phyloP scores from a whole-genome alignment of 2,797 vertebrate species.

The Thripadectes ignobilis region DNA sequence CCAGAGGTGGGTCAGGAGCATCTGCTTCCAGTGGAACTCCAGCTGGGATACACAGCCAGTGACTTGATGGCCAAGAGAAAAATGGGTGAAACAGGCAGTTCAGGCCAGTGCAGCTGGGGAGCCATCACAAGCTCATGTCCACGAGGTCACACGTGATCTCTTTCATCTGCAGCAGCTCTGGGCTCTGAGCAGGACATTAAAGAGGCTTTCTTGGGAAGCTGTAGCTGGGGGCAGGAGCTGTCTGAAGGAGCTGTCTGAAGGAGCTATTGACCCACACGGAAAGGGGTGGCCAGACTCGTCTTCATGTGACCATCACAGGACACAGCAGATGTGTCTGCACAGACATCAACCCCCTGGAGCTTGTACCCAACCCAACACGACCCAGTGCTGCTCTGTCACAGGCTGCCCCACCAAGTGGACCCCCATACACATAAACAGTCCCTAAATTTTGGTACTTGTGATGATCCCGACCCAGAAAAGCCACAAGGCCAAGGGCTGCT shows the following conservation, averaged over 20 bases:
- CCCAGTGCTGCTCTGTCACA: background rate
- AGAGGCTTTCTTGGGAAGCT: background rate
- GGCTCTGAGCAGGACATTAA: background rate
- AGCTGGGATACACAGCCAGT: background rate
- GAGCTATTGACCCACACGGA: background rate
- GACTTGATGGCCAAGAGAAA: background rate
- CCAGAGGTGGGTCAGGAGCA: background rate
- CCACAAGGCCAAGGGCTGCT: background rate
- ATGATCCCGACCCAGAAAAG: background rate
- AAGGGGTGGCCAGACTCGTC: accelerated
- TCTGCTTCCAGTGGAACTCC: background rate
- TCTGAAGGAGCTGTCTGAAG: conserved; percentile 1
- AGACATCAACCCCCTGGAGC: background rate
- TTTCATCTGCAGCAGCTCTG: background rate
- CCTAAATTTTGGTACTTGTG: background rate
- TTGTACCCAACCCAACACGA: background rate
- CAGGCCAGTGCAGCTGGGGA: background rate
- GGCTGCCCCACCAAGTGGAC: background rate
- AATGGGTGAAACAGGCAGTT: background rate
- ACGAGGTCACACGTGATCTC: accelerated
- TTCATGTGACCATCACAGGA: conserved; percentile 3
- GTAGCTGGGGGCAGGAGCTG: background rate
- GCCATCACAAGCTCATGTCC: background rate
- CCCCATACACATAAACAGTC: background rate
- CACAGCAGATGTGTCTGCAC: background rate